These are phyloP conservation scores for Aphaenogaster ashmeadi DNA, from an alignment of 1,140 invertebrate species.

Conservation along the genomic window DNA sequence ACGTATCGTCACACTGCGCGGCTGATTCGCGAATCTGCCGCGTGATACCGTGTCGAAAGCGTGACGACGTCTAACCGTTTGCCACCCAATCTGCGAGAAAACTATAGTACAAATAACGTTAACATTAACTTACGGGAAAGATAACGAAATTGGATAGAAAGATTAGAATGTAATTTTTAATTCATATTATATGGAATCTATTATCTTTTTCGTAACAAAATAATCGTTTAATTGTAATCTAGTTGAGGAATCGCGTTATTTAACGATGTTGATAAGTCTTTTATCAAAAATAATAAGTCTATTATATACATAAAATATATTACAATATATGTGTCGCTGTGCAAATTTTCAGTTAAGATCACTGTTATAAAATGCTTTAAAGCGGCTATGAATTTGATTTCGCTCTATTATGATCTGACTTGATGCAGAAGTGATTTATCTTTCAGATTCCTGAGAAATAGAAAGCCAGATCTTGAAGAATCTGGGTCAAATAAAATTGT, in stretches of 20 bases:
- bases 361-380: neutral
- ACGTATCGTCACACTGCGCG: slow-evolving; percentile 41
- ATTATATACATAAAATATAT: neutral
- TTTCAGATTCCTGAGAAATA: slow-evolving; percentile 18
- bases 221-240: neutral
- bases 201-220: neutral
- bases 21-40: slow-evolving; percentile 39
- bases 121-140: neutral
- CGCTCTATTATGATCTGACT: slow-evolving; percentile 28
- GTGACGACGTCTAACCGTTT: slow-evolving; percentile 52
- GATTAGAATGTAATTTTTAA: neutral
- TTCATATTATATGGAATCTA: neutral
- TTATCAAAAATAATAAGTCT: slow-evolving; percentile 5
- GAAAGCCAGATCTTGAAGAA: slow-evolving; percentile 21
- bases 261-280: neutral
- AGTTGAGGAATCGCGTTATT: neutral
- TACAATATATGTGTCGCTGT: neutral
- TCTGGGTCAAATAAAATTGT: slow-evolving; percentile 46
- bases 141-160: neutral
- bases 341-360: slow-evolving; percentile 13
- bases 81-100: slow-evolving; percentile 57
- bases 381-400: slow-evolving; percentile 22
- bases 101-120: neutral
- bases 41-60: slow-evolving; percentile 3
- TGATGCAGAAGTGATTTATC: slow-evolving; percentile 36